Evolutionary conservation across 2,797 vertebrate species (phyloP).

Genomic region (Momotus momota): DNA sequence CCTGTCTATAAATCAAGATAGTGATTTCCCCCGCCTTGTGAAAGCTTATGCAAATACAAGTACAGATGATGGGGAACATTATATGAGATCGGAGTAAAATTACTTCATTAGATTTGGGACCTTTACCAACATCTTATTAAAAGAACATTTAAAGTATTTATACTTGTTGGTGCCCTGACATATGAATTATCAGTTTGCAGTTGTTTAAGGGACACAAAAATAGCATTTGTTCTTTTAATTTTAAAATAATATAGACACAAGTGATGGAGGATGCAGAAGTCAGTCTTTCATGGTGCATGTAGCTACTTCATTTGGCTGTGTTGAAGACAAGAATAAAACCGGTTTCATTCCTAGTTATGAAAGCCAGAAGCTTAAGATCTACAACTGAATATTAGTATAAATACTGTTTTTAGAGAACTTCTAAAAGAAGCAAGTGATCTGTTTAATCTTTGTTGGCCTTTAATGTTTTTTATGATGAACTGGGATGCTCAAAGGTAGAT

Average conservation of each 20-base stretch:
- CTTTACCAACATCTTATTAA: background rate
- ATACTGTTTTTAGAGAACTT: background rate
- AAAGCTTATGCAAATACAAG: background rate
- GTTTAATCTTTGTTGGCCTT: background rate
- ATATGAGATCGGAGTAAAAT: background rate
- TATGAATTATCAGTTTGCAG: background rate
- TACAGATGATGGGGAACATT: background rate
- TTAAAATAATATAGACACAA: background rate
- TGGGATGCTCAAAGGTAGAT: background rate
- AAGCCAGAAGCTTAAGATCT: slow-evolving; percentile 2
- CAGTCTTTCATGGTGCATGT: background rate
- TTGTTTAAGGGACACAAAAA: background rate
- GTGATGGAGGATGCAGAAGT: background rate
- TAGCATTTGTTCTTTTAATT: background rate
- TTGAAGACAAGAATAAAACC: background rate
- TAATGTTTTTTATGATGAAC: background rate
- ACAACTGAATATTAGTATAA: background rate
- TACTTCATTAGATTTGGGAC: background rate
- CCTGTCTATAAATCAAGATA: background rate
- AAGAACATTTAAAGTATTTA: background rate
- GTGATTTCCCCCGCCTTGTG: background rate
- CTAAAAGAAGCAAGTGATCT: background rate
- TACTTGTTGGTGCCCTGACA: background rate
- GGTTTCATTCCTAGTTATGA: background rate
- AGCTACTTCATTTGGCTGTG: background rate